Percentiles rank a stretch among this genome's conserved stretches.
phyloP scores from a whole-genome alignment of 2,113 vertebrate genomes.

The Labeo catla region DNA sequence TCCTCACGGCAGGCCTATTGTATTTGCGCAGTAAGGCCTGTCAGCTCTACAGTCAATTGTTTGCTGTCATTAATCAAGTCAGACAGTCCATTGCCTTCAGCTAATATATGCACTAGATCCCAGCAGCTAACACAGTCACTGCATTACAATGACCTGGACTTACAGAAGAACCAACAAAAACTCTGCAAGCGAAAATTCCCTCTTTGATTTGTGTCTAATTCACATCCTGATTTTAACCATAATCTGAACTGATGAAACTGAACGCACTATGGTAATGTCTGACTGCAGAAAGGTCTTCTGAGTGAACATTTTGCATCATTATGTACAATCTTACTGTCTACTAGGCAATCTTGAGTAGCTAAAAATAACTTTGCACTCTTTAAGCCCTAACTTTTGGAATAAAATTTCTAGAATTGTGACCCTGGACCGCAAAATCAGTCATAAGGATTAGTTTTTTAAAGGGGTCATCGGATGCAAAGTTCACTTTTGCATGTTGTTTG shows the following conservation, averaged over 20 bases:
- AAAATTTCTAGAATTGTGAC: neutral
- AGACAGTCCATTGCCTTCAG: conserved; percentile 55
- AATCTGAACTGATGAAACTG: neutral
- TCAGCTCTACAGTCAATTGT: conserved; percentile 64
- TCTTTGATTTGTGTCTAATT: neutral
- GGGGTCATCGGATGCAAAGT: too few relatives aligned
- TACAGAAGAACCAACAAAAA: conserved; percentile 1
- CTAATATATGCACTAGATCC: conserved; percentile 63
- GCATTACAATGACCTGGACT: conserved; percentile 24
- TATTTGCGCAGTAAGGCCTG: conserved; percentile 60
- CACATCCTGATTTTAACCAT: neutral
- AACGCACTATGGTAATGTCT: neutral
- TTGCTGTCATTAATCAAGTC: conserved; percentile 71
- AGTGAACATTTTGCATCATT: neutral
- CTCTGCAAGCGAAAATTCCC: neutral
- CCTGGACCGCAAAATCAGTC: too few relatives aligned
- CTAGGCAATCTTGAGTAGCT: neutral
- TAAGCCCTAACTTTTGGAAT: neutral
- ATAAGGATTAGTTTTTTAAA: too few relatives aligned
- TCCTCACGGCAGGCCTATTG: conserved; percentile 50
- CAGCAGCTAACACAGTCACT: conserved; percentile 55
- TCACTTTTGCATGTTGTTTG: too few relatives aligned
- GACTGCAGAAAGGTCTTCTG: neutral
- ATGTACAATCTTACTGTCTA: neutral
- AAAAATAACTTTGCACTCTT: neutral